Evolutionary conservation across 2,113 vertebrate species (phyloP).

Genomic region (Pseudorectes ferrugineus): DNA sequence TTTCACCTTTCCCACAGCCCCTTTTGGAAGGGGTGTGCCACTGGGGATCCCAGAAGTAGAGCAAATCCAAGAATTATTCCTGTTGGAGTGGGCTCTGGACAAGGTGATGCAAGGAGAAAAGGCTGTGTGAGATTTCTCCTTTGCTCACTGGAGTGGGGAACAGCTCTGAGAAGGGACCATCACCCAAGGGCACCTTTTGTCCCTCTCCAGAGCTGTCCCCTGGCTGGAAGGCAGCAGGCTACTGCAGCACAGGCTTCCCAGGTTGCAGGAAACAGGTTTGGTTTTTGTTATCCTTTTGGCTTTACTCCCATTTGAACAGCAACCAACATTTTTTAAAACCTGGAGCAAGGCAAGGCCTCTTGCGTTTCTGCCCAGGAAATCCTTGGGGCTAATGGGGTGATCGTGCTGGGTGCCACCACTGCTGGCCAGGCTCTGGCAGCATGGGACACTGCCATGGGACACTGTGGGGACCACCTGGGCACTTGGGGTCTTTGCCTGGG

Average conservation of each 20-base stretch:
- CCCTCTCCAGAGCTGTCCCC: neutral
- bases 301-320: slow-evolving; percentile 30
- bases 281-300: slow-evolving; percentile 52
- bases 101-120: neutral
- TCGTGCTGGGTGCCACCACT: neutral
- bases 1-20: neutral
- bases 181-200: neutral
- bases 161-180: neutral
- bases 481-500: neutral
- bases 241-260: neutral
- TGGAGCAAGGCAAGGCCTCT: neutral
- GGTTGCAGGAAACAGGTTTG: slow-evolving; percentile 41
- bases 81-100: neutral
- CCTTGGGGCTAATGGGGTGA: neutral
- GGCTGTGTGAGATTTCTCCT: neutral
- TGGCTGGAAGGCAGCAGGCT: neutral
- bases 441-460: accelerated
- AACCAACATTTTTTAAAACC: slow-evolving; percentile 17
- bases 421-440: neutral
- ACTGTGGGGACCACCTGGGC: neutral
- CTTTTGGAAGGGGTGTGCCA: accelerated
- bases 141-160: accelerated
- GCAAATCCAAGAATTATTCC: neutral
- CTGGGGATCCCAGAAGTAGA: neutral
- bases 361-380: neutral